Evolutionary conservation across 2,888 invertebrate genomes (phyloP).

Genomic region (Lucinisca nassula): DNA sequence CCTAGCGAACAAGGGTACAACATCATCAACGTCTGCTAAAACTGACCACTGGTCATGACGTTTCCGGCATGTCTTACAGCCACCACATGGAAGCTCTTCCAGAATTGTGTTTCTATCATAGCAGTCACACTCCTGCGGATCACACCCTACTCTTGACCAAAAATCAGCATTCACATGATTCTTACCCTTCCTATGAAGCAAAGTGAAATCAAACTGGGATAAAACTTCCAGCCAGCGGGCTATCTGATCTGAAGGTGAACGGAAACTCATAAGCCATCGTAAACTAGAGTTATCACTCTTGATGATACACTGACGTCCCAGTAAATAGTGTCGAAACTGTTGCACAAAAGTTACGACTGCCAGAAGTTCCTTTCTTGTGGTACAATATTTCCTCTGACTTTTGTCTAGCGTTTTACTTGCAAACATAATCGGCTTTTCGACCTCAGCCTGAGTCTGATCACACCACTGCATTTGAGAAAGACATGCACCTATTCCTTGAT

Average conservation of each 20-base stretch:
- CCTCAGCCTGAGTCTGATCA: constrained; percentile 63
- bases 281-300: constrained; percentile 68
- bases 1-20: no score
- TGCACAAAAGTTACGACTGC: constrained; percentile 66
- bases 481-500: constrained; percentile 64
- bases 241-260: constrained; percentile 51
- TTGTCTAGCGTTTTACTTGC: constrained; percentile 48
- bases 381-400: constrained; percentile 61
- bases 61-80: no score
- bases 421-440: constrained; percentile 67
- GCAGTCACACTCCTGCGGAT: no score
- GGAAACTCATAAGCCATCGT: constrained; percentile 55
- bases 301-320: constrained; percentile 53
- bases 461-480: no score
- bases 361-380: constrained; percentile 60
- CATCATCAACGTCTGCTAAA: no score
- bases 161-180: constrained; percentile 45
- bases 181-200: constrained; percentile 48
- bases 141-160: constrained; percentile 27
- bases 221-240: constrained; percentile 55
- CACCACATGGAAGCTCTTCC: no score
- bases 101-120: no score
- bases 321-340: constrained; percentile 67
- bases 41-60: no score
- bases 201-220: constrained; percentile 51